phyloP scores from a whole-genome alignment of 2,113 vertebrate genomes.

The Cromileptes altivelis region DNA sequence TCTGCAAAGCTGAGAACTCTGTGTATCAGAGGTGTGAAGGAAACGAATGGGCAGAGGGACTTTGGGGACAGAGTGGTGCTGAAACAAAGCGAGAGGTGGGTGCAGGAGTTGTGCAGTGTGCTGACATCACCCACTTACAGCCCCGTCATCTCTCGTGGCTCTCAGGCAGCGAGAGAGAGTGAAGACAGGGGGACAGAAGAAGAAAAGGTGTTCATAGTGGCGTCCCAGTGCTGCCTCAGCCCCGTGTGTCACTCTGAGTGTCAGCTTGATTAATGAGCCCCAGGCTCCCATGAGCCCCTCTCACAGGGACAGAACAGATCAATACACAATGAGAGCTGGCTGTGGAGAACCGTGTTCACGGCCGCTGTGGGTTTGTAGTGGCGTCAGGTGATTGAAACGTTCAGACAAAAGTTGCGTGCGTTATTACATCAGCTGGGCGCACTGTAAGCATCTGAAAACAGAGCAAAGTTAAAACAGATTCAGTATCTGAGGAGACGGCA shows the following conservation, averaged over 20 bases:
- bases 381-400: constrained; percentile 44
- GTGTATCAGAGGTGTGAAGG: neutral
- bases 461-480: constrained; percentile 23
- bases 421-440: constrained; percentile 3
- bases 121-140: constrained; percentile 40
- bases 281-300: constrained; percentile 36
- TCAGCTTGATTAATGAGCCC: constrained; percentile 75
- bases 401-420: constrained; percentile 7
- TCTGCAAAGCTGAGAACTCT: neutral
- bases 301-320: constrained; percentile 62
- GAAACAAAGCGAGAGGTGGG: neutral
- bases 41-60: neutral
- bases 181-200: constrained; percentile 29
- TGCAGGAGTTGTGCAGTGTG: neutral
- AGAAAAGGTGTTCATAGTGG: constrained; percentile 42
- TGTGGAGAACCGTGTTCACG: constrained; percentile 4
- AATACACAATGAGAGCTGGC: constrained; percentile 50
- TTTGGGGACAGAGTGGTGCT: neutral
- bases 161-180: neutral
- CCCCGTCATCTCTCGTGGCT: constrained; percentile 20
- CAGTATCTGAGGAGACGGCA: constrained; percentile 8
- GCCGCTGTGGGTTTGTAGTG: neutral
- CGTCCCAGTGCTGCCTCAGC: constrained; percentile 56
- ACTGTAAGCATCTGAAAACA: neutral
- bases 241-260: constrained; percentile 51